Percentiles rank a stretch among this genome's conserved stretches.
phyloP scores from a whole-genome alignment of 2,113 vertebrate species.

The Odocoileus hemionus region DNA sequence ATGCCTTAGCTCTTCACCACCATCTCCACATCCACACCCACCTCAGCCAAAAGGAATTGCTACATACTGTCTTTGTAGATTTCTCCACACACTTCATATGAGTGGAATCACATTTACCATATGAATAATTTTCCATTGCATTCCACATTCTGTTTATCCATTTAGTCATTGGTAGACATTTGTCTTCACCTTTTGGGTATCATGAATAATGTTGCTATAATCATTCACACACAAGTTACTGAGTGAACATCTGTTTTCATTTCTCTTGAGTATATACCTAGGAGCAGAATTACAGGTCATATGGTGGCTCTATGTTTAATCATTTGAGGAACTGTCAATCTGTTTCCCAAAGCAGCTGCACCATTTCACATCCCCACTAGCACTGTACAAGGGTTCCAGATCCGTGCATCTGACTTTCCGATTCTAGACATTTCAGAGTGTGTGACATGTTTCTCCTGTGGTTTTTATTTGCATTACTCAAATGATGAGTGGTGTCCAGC shows the following conservation, averaged over 20 bases:
- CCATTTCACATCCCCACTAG: neutral
- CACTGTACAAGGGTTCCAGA: neutral
- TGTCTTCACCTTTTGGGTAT: neutral
- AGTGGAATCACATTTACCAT: neutral
- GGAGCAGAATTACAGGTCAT: neutral
- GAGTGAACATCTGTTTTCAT: neutral
- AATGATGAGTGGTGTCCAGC: neutral
- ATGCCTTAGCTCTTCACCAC: neutral
- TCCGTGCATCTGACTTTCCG: neutral
- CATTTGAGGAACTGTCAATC: neutral
- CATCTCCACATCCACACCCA: neutral
- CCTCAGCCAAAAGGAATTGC: neutral
- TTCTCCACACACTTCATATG: neutral
- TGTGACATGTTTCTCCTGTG: neutral
- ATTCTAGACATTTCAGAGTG: neutral
- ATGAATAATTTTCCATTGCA: neutral
- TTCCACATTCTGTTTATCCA: neutral
- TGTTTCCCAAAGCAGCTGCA: neutral
- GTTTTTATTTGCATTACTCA: neutral
- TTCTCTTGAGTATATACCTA: neutral
- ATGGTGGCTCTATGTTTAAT: neutral
- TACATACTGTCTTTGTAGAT: neutral
- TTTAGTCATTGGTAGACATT: neutral
- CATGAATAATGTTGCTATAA: neutral
- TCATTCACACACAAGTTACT: neutral